Evolutionary conservation across 2,113 vertebrate species (phyloP).

Genomic region (Pelmatolapia mariae): DNA sequence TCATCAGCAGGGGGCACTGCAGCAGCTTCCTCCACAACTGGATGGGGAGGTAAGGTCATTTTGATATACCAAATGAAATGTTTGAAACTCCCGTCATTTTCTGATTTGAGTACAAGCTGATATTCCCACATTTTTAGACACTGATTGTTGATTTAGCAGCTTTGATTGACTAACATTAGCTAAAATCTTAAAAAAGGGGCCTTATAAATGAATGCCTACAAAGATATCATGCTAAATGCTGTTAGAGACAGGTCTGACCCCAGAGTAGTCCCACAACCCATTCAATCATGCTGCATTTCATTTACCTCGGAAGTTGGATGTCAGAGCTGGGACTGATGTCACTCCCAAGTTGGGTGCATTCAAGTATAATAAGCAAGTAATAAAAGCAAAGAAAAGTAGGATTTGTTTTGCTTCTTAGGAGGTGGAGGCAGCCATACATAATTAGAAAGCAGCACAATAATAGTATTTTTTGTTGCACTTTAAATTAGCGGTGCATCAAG

Average conservation of each 20-base stretch:
- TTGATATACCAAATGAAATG: neutral
- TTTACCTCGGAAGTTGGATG: neutral
- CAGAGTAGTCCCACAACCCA: neutral
- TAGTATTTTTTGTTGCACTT: neutral
- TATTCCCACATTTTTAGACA: neutral
- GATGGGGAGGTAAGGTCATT: conserved; percentile 61
- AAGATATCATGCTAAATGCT: neutral
- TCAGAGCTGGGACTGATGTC: neutral
- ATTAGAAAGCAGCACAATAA: neutral
- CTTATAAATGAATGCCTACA: neutral
- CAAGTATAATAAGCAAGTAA: neutral
- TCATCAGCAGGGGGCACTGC: conserved; percentile 40
- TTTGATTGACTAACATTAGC: neutral
- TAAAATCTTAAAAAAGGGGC: neutral
- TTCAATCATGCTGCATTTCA: neutral
- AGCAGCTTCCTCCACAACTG: conserved; percentile 40
- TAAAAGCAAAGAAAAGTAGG: neutral
- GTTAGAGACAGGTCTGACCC: neutral
- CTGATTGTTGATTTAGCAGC: neutral
- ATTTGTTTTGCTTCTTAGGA: neutral
- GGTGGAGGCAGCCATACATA: neutral
- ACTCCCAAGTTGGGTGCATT: neutral
- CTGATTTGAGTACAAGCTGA: neutral
- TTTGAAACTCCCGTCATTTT: neutral
- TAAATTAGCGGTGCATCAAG: neutral